Conservation (phyloP, 2,797 vertebrate genomes). For the Mionectes olivaceus region DNA sequence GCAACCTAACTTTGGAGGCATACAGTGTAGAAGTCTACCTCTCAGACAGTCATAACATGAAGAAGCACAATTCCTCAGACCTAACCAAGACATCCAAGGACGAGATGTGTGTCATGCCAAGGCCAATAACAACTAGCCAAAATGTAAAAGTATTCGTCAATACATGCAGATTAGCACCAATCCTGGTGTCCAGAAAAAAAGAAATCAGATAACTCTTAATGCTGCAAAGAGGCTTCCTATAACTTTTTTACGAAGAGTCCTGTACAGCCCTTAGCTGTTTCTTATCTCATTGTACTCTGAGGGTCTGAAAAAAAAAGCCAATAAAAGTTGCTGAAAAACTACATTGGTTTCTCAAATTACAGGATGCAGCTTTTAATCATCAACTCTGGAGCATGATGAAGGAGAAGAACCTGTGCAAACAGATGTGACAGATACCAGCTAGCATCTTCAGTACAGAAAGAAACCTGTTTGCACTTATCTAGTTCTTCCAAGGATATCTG, state of each 20-base stretch:
- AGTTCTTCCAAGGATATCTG: not conserved
- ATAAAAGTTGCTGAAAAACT: not conserved
- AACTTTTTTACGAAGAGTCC: not conserved
- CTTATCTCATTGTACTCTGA: not conserved
- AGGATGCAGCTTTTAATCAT: not conserved
- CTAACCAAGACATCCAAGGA: not conserved
- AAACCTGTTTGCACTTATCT: not conserved
- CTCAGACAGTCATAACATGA: not conserved
- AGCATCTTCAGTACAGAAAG: not conserved
- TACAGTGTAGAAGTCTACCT: not conserved
- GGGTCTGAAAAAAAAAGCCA: not conserved
- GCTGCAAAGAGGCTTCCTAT: not conserved
- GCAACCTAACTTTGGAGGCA: not conserved
- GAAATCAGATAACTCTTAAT: not conserved
- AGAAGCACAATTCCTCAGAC: not conserved
- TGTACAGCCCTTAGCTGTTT: not conserved
- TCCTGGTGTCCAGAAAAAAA: not conserved
- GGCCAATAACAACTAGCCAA: not conserved
- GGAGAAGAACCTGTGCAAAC: not conserved
- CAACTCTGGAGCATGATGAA: not conserved
- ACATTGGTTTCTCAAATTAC: not conserved
- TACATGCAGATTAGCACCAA: not conserved
- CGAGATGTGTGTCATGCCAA: fast-evolving
- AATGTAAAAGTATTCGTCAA: not conserved
- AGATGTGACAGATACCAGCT: not conserved